phyloP scores from a whole-genome alignment of 2,113 vertebrate genomes.

The Drymodes brunneopygia region DNA sequence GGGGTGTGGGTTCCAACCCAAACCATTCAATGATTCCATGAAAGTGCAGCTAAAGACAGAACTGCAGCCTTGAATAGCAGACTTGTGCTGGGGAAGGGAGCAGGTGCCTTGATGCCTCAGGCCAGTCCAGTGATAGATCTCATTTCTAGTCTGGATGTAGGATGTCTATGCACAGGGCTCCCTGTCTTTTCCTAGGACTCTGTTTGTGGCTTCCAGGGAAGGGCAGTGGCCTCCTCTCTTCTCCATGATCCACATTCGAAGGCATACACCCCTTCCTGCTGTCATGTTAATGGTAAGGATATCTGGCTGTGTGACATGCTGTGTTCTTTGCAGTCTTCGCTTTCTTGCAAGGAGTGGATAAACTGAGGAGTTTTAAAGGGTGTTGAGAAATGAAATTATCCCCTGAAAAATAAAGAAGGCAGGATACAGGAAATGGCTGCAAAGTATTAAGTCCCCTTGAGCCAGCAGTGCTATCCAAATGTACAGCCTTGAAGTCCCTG shows the following conservation, averaged over 20 bases:
- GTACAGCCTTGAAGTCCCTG: not conserved
- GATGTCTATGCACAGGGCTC: not conserved
- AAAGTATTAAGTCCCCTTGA: not conserved
- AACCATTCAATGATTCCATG: not conserved
- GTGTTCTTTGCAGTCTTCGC: not conserved
- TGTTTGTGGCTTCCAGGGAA: constrained; percentile 74
- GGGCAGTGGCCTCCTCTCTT: constrained; percentile 74
- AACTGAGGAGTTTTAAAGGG: not conserved
- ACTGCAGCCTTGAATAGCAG: not conserved
- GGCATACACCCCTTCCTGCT: constrained; percentile 68
- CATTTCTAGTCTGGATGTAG: not conserved
- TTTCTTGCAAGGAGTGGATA: not conserved
- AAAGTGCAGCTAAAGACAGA: not conserved
- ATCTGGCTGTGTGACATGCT: not conserved
- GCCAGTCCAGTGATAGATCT: not conserved
- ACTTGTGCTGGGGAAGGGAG: not conserved
- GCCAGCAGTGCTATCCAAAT: not conserved
- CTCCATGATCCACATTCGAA: constrained; percentile 73
- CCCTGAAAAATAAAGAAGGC: not conserved
- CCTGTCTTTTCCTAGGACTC: constrained; percentile 53
- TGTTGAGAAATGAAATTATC: not conserved
- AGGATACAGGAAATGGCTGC: not conserved
- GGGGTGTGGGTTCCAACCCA: not conserved
- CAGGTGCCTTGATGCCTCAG: accelerated
- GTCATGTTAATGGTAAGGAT: constrained; percentile 71